Evolutionary conservation across 2,888 invertebrate species (phyloP).

Genomic region (Ctena decussata): DNA sequence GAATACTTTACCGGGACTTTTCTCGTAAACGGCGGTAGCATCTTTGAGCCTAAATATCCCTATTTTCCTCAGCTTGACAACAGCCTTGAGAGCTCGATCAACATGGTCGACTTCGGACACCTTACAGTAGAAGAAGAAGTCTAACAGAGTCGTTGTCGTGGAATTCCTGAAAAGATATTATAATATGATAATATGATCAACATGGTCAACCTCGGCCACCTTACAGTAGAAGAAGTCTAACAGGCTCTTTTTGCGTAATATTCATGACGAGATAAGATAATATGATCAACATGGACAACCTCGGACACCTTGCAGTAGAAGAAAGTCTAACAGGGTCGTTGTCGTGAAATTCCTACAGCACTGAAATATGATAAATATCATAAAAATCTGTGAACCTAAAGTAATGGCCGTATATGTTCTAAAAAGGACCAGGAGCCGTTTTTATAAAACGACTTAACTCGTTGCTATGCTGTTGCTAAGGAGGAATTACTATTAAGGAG

Average conservation of each 20-base stretch:
- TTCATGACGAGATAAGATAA: too few relatives aligned
- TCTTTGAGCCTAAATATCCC: slow-evolving; percentile 27
- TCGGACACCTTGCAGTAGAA: slow-evolving; percentile 69
- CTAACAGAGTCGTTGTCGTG: slow-evolving; percentile 14
- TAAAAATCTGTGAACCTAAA: too few relatives aligned
- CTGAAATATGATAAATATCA: too few relatives aligned
- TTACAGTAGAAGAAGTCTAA: slow-evolving; percentile 68
- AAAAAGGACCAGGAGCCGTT: too few relatives aligned
- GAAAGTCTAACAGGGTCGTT: slow-evolving; percentile 37
- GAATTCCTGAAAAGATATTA: slow-evolving; percentile 31
- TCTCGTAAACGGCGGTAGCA: slow-evolving; percentile 20
- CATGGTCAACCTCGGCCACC: slow-evolving; percentile 54
- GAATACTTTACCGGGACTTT: slow-evolving; percentile 62
- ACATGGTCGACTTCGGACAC: slow-evolving; percentile 59
- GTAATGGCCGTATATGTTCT: too few relatives aligned
- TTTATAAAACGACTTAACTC: too few relatives aligned
- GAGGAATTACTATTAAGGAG: too few relatives aligned
- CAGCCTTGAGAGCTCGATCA: slow-evolving; percentile 22
- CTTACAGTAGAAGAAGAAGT: slow-evolving; percentile 67
- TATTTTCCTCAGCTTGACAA: slow-evolving; percentile 24
- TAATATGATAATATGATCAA: slow-evolving; percentile 14
- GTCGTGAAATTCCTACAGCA: slow-evolving; percentile 33
- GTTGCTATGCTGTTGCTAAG: too few relatives aligned
- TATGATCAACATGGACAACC: slow-evolving; percentile 38
- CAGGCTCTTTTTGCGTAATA: too few relatives aligned